Percentiles rank a stretch among this genome's conserved stretches.
These are phyloP conservation scores for Thamnophis sirtalis DNA, from an alignment of 2,113 vertebrate species.

Conservation along the genomic window DNA sequence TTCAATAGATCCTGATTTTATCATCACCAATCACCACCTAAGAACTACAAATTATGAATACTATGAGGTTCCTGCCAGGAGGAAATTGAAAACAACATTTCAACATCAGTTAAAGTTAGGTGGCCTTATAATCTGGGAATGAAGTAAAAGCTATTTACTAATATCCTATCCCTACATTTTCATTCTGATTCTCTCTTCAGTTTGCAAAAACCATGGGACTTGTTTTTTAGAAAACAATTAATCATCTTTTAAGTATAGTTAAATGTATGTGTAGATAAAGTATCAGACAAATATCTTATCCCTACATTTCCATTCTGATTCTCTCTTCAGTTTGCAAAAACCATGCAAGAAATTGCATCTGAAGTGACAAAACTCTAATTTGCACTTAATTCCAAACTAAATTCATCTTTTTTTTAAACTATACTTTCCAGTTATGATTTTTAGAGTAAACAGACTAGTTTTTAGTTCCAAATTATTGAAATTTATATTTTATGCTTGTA, in stretches of 20 bases:
- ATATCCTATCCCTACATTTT: background rate
- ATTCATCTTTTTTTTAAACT: background rate
- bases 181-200: background rate
- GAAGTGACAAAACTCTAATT: background rate
- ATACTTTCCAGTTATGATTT: background rate
- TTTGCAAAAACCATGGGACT: background rate
- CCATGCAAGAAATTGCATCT: background rate
- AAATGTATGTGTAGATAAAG: background rate
- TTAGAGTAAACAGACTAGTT: background rate
- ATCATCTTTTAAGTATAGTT: background rate
- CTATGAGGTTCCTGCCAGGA: background rate
- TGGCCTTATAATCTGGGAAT: background rate
- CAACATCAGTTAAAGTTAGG: background rate
- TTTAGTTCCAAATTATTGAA: background rate
- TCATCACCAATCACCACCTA: background rate
- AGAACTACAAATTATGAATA: background rate
- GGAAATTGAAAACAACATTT: background rate
- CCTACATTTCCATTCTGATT: background rate
- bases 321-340: background rate
- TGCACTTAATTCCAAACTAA: background rate
- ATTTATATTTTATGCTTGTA: background rate
- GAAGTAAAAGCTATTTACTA: background rate
- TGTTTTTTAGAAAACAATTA: background rate
- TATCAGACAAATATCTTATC: background rate
- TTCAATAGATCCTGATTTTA: background rate